Evolutionary conservation across 2,888 invertebrate species (phyloP), one percentile per base, ranked within the genome.

Genomic region (Dyspetes luteomarginatus): DNA sequence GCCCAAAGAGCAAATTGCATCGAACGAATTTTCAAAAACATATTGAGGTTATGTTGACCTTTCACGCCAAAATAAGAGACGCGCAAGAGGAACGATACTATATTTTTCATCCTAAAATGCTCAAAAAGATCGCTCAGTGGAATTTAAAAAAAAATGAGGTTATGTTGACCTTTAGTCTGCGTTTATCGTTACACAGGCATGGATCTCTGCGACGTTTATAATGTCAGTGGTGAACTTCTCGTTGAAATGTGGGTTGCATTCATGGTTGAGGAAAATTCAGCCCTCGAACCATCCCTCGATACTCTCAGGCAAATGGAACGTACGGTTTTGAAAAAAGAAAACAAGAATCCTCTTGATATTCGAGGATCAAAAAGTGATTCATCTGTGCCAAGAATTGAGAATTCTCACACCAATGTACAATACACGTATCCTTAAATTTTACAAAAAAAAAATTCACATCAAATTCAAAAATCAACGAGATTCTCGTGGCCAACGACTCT

Each of bases 241-340:
- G 86, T 89, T 0, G 90, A 91, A 68, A 85, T 85, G 64, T 92
- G 92, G 92, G 62, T 91, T 15, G 89, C 87, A 12, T 91, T 87
- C 74, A 86, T 88, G 50, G 78, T 88, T 0, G 81, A 78, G 4
- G 72, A 78, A 62, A 45, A 72, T 36, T 69, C 75, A 1, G 81
- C 62, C 12, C 72, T 85, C 30, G 84, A 86, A 7, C 89, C 88
- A 0, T 86, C 89, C 9, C 0, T 90, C 15, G 64, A 86, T 22
- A 75, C 74, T 41, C 86, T 91, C 26, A 76, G 76, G 7, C 80
- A 89, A 52, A 80, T 90, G 83, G 87, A 90, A 72, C 75, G 78
- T 30, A 24, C 43, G 3, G 84, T 85, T 7, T 72, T 84, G 41
- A 82, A 81, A 26, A 83, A 81, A 19, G 72, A 68, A 0, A 65